Conservation (phyloP, 2,797 vertebrate genomes). For the Iguana delicatissima region DNA sequence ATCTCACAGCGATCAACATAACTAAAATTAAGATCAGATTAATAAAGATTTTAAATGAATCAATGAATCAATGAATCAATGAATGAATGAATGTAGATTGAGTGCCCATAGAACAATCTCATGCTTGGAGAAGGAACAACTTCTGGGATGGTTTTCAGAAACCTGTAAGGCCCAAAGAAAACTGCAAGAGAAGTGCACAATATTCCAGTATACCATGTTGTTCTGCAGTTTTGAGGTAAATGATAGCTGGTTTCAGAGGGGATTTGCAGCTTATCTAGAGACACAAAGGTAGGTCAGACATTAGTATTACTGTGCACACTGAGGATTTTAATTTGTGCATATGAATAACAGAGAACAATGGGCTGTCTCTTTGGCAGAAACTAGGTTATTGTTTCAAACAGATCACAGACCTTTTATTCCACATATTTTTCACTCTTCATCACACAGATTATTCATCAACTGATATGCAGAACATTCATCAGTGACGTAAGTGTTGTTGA, state of each 20-base stretch:
- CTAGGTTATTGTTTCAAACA: constrained; percentile 24
- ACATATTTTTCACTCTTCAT: neutral
- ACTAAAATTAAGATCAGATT: neutral
- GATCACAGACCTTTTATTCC: neutral
- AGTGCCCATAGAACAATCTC: neutral
- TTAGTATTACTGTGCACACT: constrained; percentile 39
- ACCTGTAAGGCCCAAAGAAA: neutral
- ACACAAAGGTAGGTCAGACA: neutral
- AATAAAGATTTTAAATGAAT: neutral
- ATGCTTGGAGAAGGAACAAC: neutral
- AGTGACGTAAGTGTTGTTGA: constrained; percentile 19
- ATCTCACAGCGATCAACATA: neutral
- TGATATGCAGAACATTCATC: constrained; percentile 24
- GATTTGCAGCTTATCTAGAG: constrained; percentile 31
- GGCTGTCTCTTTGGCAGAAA: constrained; percentile 42
- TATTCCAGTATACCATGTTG: neutral
- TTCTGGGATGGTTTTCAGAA: neutral
- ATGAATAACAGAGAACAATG: constrained; percentile 36
- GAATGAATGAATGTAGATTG: too few relatives aligned
- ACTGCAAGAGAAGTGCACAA: neutral
- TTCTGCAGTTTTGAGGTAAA: constrained; percentile 1
- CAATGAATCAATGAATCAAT: neutral
- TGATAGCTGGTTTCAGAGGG: neutral
- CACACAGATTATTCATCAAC: constrained; percentile 34
- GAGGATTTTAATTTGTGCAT: constrained; percentile 42